Conservation (phyloP, 2,113 vertebrate genomes). For the Zosterops pallidus region DNA sequence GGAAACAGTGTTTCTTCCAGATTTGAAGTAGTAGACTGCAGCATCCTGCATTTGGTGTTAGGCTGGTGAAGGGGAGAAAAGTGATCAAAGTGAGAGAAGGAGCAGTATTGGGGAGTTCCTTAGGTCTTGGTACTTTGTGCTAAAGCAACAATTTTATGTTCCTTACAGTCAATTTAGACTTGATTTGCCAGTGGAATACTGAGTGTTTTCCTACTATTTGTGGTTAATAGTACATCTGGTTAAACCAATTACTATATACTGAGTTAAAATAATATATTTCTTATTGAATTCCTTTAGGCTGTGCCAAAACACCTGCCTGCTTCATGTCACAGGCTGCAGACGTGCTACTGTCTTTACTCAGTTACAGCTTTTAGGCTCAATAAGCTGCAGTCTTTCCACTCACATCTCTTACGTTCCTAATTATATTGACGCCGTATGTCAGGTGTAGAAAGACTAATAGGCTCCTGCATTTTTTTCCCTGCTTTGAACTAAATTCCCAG, state of each 20-base stretch:
- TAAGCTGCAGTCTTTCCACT: background rate
- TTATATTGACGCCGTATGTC: background rate
- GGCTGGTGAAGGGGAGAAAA: background rate
- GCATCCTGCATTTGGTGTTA: background rate
- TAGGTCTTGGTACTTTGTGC: background rate
- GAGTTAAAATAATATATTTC: background rate
- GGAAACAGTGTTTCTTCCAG: background rate
- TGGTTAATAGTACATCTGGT: background rate
- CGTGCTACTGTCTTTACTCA: background rate
- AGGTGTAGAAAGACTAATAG: background rate
- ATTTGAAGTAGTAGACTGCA: background rate
- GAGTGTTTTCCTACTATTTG: background rate
- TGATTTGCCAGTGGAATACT: background rate
- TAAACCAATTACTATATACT: background rate
- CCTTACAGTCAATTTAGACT: background rate
- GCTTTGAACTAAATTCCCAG: conserved; percentile 18
- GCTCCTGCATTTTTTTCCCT: background rate
- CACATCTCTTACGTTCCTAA: background rate
- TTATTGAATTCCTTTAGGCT: background rate
- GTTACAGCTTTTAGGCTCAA: background rate
- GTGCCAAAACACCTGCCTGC: background rate
- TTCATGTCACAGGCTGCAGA: background rate
- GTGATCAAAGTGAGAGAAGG: rapidly evolving
- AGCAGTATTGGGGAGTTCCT: background rate
- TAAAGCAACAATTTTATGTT: background rate